Evolutionary conservation across 1,140 invertebrate species (phyloP).

Genomic region (Vanessa atalanta): DNA sequence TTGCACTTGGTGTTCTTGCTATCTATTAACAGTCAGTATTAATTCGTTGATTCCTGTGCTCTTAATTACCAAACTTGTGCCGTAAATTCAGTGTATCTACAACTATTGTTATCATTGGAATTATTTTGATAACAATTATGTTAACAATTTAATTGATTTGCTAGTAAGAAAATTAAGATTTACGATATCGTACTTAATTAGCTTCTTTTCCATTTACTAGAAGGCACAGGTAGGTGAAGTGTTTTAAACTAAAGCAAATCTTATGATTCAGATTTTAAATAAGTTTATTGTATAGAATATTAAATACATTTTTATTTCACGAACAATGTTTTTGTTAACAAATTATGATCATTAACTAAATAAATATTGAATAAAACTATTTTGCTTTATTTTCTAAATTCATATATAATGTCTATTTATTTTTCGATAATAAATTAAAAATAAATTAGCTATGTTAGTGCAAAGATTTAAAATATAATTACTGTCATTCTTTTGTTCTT

Average conservation of each 20-base stretch:
- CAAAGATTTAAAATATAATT: not conserved
- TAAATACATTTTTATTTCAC: too few species aligned
- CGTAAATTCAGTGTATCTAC: not conserved
- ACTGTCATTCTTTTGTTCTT: constrained; percentile 15
- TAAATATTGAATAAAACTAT: too few species aligned
- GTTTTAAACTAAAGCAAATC: not conserved
- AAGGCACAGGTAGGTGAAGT: not conserved
- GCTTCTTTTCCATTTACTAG: not conserved
- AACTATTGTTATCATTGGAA: constrained; percentile 4
- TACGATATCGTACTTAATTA: not conserved
- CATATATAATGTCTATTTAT: too few species aligned
- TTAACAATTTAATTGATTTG: constrained; percentile 6
- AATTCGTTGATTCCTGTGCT: not conserved
- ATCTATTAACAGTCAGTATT: not conserved
- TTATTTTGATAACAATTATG: constrained; percentile 4
- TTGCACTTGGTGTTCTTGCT: not conserved
- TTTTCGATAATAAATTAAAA: too few species aligned
- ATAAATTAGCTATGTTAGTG: too few species aligned
- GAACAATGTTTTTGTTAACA: too few species aligned
- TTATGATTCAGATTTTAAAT: not conserved
- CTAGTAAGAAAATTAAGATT: constrained; percentile 2
- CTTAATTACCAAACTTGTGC: not conserved
- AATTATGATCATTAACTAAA: too few species aligned
- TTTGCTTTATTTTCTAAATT: too few species aligned
- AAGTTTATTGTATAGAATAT: too few species aligned